Base-by-base conservation (phyloP, 2,888 invertebrate genomes). In the Noctua fimbriata region DNA sequence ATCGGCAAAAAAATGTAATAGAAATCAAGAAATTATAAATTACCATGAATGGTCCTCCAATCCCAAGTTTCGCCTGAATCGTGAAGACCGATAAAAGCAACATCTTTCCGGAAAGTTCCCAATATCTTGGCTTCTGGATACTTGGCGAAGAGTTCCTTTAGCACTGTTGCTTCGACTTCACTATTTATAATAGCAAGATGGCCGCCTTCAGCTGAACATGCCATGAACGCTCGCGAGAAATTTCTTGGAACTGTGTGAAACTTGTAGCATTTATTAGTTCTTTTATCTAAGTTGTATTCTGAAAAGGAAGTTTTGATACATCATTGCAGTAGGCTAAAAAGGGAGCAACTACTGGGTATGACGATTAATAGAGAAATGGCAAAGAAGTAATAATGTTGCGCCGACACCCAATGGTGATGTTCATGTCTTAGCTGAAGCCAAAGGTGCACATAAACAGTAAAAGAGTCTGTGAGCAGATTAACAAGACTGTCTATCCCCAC, bases 171-270 rank as follows among this genome's bases (percentile, higher is more conserved):
- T 77, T 94, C 94, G 0, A 24, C 36, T 0, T 91, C 91, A 16
- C 90, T 93, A 87, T 95, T 94, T 79, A 94, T 92, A 77, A 94
- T 90, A 41, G 89, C 90, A 49, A 94, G 89, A 82, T 94, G 81
- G 0, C 90, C 93, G 16, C 93, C 94, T 80, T 95, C 95, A 0
- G 92, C 93, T 7, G 89, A 78, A 69, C 95, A 95, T 1, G 92
- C 82, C 90, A 93, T 92, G 88, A 89, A 91, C 0, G 94, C 95
- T 0, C 92, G 85, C 0, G 92, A 87, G 91, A 93, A 95, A 7
- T 89, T 89, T 5, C 91, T 87, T 1, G 93, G 91, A 1, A 87
- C 80, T 0, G 75, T 82, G 82, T 94, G 94, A 81, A 94, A 93
- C 83, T 95, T 95, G 87, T 95, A 95, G 75, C 95, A 95, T 36